phyloP scores from a whole-genome alignment of 2,888 invertebrate genomes.

The Pollenia angustigena region DNA sequence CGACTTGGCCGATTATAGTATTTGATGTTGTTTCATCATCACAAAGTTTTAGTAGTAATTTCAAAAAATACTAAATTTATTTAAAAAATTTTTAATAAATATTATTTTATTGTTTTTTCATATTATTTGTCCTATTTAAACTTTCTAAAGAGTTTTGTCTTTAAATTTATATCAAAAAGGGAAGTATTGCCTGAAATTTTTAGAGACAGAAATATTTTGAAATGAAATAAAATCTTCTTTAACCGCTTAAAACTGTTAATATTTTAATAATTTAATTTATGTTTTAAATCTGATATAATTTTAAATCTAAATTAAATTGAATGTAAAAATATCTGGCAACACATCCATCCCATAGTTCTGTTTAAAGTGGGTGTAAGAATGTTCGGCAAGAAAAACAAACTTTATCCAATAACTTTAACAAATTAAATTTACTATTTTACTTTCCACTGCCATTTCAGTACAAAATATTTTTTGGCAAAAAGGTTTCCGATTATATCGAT shows the following conservation, averaged over 20 bases:
- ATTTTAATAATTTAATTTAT: too few relatives aligned
- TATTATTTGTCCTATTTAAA: slow-evolving; percentile 24
- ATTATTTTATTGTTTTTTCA: neutral
- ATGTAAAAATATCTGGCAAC: neutral
- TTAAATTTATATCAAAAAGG: neutral
- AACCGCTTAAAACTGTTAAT: neutral
- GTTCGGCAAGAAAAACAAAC: slow-evolving; percentile 35
- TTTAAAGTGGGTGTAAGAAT: slow-evolving; percentile 54
- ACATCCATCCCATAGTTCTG: neutral
- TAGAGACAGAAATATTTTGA: neutral
- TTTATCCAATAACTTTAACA: slow-evolving; percentile 61
- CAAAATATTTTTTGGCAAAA: slow-evolving; percentile 55
- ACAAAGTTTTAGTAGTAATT: too few relatives aligned
- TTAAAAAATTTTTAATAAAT: too few relatives aligned
- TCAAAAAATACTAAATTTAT: too few relatives aligned
- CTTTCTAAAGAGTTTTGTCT: slow-evolving; percentile 16
- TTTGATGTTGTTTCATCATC: too few relatives aligned
- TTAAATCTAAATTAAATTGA: neutral
- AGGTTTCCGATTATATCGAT: slow-evolving; percentile 69
- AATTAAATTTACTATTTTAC: slow-evolving; percentile 68
- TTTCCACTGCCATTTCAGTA: slow-evolving; percentile 24
- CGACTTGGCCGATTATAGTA: too few relatives aligned
- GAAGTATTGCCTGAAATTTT: neutral
- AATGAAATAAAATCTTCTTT: neutral
- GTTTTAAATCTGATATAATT: too few relatives aligned